phyloP scores from a whole-genome alignment of 2,113 vertebrate genomes.

The Accipiter virgatus region DNA sequence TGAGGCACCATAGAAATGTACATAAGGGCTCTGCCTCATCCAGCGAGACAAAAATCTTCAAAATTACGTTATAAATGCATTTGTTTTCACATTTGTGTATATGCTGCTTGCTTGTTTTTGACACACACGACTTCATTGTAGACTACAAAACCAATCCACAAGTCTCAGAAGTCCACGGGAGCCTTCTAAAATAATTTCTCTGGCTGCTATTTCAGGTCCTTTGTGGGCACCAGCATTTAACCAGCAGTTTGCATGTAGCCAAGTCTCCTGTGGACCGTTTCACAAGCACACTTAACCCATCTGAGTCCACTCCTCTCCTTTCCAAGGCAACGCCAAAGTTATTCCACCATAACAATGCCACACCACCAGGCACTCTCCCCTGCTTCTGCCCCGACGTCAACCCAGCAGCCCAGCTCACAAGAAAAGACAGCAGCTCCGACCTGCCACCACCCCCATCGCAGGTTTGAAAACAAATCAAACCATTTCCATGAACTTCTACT shows the following conservation, averaged over 20 bases:
- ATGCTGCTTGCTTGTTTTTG: not conserved
- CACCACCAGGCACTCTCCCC: not conserved
- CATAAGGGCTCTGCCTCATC: not conserved
- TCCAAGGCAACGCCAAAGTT: not conserved
- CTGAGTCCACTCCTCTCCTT: not conserved
- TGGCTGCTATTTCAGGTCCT: not conserved
- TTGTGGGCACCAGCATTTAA: not conserved
- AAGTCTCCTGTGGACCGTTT: not conserved
- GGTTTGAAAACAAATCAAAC: not conserved
- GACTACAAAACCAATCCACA: not conserved
- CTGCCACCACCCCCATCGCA: fast-evolving
- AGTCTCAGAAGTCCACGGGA: not conserved
- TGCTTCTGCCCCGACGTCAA: not conserved
- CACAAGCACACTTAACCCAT: not conserved
- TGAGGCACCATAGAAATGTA: not conserved
- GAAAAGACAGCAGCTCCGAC: not conserved
- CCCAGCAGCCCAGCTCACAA: not conserved
- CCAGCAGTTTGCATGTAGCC: not conserved
- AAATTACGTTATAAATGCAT: not conserved
- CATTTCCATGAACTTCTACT: not conserved
- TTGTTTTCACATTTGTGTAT: not conserved
- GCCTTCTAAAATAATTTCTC: not conserved
- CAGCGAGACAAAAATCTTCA: not conserved
- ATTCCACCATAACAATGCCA: not conserved
- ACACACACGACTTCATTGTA: not conserved